Conservation (phyloP, 2,888 invertebrate species). For the Spilosoma lubricipeda region DNA sequence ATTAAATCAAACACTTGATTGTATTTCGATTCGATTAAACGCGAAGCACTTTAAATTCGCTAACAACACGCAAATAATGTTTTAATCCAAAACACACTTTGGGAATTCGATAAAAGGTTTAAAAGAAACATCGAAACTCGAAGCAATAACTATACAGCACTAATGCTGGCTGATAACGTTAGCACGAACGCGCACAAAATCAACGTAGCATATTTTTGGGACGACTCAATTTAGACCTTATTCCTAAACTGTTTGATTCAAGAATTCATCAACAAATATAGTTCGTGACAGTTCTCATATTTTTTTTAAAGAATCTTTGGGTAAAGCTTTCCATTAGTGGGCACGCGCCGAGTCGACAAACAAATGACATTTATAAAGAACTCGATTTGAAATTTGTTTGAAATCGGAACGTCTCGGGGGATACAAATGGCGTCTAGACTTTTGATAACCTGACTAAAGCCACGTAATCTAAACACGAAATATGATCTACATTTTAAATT, state of each 20-base stretch:
- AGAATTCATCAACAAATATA: slow-evolving; percentile 32
- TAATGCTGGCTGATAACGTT: slow-evolving; percentile 78
- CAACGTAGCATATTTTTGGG: slow-evolving; percentile 45
- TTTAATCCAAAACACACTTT: slow-evolving; percentile 79
- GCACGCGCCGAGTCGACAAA: slow-evolving; percentile 82
- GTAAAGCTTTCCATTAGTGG: slow-evolving; percentile 82
- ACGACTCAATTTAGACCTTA: slow-evolving; percentile 53
- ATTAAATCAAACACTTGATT: slow-evolving; percentile 48
- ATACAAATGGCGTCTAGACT: slow-evolving; percentile 83
- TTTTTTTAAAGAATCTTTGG: slow-evolving; percentile 74
- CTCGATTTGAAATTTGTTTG: slow-evolving; percentile 78
- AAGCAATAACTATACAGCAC: slow-evolving; percentile 58
- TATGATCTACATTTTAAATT: slow-evolving; percentile 33
- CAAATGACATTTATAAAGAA: slow-evolving; percentile 82
- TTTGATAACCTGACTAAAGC: slow-evolving; percentile 63
- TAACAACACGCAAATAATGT: slow-evolving; percentile 77
- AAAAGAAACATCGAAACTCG: slow-evolving; percentile 76
- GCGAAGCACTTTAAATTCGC: slow-evolving; percentile 74
- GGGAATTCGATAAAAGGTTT: slow-evolving; percentile 74
- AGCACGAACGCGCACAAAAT: slow-evolving; percentile 59
- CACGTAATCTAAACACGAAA: slow-evolving; percentile 36
- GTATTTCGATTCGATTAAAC: slow-evolving; percentile 65
- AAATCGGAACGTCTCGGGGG: slow-evolving; percentile 75
- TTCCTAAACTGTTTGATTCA: slow-evolving; percentile 13
- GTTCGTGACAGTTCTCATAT: slow-evolving; percentile 70